These are phyloP conservation scores for Entomyzon cyanotis DNA, from an alignment of 2,113 vertebrate genomes.

Conservation along the genomic window DNA sequence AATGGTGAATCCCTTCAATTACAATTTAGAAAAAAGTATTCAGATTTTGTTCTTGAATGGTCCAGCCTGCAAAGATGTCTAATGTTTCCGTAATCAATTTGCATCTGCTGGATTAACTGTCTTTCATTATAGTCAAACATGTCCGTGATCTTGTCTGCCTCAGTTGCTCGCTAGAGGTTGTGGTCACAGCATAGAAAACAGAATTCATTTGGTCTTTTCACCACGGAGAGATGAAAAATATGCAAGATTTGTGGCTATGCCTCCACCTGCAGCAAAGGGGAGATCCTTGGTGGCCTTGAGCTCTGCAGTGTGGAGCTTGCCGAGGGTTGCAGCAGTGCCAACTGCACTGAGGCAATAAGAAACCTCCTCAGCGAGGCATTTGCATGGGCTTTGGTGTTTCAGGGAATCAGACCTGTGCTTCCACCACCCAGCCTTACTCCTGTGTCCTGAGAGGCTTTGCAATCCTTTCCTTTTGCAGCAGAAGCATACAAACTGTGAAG, in stretches of 20 bases:
- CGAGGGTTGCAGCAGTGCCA: neutral
- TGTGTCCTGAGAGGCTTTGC: neutral
- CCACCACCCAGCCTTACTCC: fast-evolving
- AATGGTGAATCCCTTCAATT: neutral
- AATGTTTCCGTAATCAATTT: neutral
- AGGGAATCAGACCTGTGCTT: neutral
- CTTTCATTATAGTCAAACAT: neutral
- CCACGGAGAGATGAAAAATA: neutral
- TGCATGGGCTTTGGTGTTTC: fast-evolving
- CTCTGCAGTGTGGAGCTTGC: neutral
- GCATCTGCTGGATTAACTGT: neutral
- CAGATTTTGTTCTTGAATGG: neutral
- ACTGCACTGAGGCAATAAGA: fast-evolving
- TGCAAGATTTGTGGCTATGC: neutral
- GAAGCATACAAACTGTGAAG: neutral
- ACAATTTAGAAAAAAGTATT: neutral
- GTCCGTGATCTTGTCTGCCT: fast-evolving
- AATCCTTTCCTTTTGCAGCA: neutral
- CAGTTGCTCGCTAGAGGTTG: neutral
- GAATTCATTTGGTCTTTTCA: neutral
- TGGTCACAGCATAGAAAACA: neutral
- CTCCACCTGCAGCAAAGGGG: fast-evolving
- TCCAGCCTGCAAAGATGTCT: neutral
- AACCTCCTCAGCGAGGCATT: neutral
- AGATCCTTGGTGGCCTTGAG: neutral